Evolutionary conservation across 2,888 invertebrate species (phyloP), one percentile per base, ranked within the genome.

Genomic region (Tenthredo notha): DNA sequence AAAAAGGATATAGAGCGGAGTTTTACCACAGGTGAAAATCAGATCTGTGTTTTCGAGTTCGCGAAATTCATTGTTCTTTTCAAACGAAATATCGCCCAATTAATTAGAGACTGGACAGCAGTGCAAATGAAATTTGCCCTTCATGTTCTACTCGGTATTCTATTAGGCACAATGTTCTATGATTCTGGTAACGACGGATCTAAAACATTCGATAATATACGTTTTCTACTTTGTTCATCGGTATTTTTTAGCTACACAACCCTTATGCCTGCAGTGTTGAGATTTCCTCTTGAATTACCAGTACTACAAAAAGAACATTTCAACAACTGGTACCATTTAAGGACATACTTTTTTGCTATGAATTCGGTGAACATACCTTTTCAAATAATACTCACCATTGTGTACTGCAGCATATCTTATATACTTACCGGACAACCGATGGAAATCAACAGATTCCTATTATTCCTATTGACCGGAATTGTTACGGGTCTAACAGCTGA

Each of bases 341-440:
- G 95, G 88, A 97, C 97, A 0, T 97, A 96, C 91, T 97, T 96
- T 90, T 90, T 95, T 15, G 97, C 97, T 0, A 95, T 95, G 29
- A 91, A 97, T 37, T 92, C 96, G 50, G 95, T 96, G 2, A 95
- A 96, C 61, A 95, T 96, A 85, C 97, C 97, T 0, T 92, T 96
- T 84, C 96, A 97, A 94, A 94, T 96, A 10, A 91, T 95, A 70
- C 96, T 95, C 90, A 95, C 95, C 80, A 91, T 95, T 1, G 93
- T 95, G 18, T 97, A 96, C 92, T 94, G 95, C 0, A 93, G 95
- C 0, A 95, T 96, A 0, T 95, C 96, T 0, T 98, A 98, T 93
- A 95, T 97, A 92, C 95, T 98, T 94, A 97, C 97, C 0, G 96
- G 96, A 21, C 98, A 98, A 92, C 98, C 98, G 0, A 91, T 95